Conservation (phyloP, 2,113 vertebrate species). For the Cacatua alba region DNA sequence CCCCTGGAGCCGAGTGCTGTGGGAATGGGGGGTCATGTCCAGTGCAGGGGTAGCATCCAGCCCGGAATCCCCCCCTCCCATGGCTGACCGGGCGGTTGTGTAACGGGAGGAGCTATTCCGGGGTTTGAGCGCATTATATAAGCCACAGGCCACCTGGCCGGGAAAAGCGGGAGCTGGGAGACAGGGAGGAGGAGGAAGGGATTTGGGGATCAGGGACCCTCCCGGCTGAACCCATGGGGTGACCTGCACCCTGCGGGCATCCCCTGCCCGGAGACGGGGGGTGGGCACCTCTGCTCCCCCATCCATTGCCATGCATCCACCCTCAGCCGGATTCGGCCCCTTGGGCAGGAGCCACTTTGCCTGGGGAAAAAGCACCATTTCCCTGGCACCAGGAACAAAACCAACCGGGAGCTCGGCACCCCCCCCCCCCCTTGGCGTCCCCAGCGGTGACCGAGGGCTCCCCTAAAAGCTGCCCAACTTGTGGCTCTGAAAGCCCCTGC, state of each 20-base stretch:
- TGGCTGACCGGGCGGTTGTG: conserved; percentile 32
- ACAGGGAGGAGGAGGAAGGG: not conserved
- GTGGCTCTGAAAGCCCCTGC: fast-evolving
- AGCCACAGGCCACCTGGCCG: conserved; percentile 55
- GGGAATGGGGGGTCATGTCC: not conserved
- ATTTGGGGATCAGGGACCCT: not conserved
- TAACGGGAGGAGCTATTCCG: conserved; percentile 65
- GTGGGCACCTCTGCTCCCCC: not conserved
- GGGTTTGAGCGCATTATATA: conserved; percentile 68
- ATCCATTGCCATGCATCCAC: not conserved
- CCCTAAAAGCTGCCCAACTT: not conserved
- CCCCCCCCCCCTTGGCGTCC: not conserved
- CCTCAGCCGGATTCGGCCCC: fast-evolving
- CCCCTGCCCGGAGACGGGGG: not conserved
- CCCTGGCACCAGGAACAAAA: not conserved
- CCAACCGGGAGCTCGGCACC: fast-evolving
- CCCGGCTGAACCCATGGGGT: not conserved
- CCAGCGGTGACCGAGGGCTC: fast-evolving
- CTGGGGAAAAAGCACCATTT: not conserved
- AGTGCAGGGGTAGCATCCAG: not conserved
- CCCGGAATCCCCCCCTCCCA: not conserved
- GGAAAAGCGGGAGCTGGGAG: conserved; percentile 18
- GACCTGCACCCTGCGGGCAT: fast-evolving
- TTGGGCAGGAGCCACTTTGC: fast-evolving
- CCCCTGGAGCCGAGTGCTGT: fast-evolving